Evolutionary conservation across 2,797 vertebrate species (phyloP).

Genomic region (Tragopan temminckii): DNA sequence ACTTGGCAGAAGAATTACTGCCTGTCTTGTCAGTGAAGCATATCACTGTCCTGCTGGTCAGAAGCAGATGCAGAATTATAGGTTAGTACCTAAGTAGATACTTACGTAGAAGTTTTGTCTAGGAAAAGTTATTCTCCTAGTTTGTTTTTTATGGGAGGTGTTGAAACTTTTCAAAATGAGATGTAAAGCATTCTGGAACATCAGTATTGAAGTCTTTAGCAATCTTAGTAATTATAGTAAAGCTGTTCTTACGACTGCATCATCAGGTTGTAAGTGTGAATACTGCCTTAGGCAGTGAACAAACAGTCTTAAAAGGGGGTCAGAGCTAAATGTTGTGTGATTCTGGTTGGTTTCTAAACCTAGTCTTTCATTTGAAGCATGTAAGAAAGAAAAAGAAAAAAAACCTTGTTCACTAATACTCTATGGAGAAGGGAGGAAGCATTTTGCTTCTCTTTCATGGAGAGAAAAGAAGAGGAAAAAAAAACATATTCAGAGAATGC

Average conservation of each 20-base stretch:
- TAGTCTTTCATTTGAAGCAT: not conserved
- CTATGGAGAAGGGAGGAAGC: not conserved
- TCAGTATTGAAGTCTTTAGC: not conserved
- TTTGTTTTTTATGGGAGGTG: not conserved
- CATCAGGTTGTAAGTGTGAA: not conserved
- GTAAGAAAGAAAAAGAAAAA: not conserved
- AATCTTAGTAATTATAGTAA: not conserved
- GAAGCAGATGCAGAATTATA: not conserved
- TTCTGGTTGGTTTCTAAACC: not conserved
- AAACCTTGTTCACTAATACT: not conserved
- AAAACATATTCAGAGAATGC: not conserved
- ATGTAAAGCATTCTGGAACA: not conserved
- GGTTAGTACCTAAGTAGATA: not conserved
- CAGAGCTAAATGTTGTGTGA: not conserved
- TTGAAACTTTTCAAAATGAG: not conserved
- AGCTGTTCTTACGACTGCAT: not conserved
- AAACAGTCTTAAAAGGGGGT: not conserved
- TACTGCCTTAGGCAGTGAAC: not conserved
- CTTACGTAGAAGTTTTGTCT: not conserved
- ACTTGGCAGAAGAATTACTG: not conserved
- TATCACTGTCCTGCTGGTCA: not conserved
- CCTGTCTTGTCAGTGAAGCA: not conserved
- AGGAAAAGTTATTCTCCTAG: not conserved
- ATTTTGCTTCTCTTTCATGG: not conserved
- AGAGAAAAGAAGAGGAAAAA: not conserved